Base-by-base conservation (phyloP, 2,797 vertebrate species). In the Melanotaenia parkinsoni region DNA sequence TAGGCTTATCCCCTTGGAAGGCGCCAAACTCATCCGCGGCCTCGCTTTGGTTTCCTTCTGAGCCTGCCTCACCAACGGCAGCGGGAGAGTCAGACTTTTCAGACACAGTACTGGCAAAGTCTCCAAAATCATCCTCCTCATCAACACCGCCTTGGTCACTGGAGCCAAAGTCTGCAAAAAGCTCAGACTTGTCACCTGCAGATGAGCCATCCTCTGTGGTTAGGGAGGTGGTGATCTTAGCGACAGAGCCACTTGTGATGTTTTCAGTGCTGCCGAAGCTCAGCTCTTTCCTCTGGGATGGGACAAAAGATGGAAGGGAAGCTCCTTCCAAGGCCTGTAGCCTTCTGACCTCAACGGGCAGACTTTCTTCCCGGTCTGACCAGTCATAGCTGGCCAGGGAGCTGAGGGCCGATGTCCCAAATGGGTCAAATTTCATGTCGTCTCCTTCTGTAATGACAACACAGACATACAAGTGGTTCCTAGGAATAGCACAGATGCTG, bases 1-100 rank as follows among this genome's bases (percentile, higher is more conserved):
- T 99, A 0, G 96, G 96, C 77, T 98, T 99, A 84, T 99, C 98
- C 0, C 95, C 96, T 50, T 98, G 98, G 88, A 98, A 98, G 77
- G 97, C 94, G 7, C 96, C 96, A 1, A 98, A 98, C 78, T 99
- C 98, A 33, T 98, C 96, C 0, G 84, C 47, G 14, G 87, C 89
- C 75, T 97, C 97, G 0, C 91, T 91, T 40, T 77, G 94, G 80
- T 83, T 83, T 33, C 79, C 87, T 69, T 94, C 93, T 0, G 76
- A 80, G 62, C 80, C 74, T 0, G 22, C 53, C 20, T 94, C 91
- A 0, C 58, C 62, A 0, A 74, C 59, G 67, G 80, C 67, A 0
- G 89, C 61, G 0, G 91, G 91, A 0, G 93, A 91, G 78, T 96
- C 94, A 0, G 89, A 94, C 16, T 90, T 95, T 78, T 94, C 94